Base-by-base conservation (phyloP, 2,797 vertebrate species). In the Schizopygopsis malacanthus region DNA sequence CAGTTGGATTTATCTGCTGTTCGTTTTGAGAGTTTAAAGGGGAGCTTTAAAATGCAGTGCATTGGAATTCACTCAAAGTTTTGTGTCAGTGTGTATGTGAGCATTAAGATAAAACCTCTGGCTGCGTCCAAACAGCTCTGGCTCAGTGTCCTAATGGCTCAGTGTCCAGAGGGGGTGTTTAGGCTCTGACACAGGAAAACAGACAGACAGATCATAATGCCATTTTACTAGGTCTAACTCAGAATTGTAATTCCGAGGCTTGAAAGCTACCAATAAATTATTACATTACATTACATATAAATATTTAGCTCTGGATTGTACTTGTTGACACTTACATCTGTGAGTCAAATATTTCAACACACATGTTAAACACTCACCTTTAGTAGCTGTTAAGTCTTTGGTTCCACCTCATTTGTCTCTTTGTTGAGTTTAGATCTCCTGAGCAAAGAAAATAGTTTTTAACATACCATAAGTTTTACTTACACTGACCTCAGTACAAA, bases 11-110 rank as follows among this genome's bases (percentile, higher is more conserved):
- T 33, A 82, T 72, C n/a, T 45, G 39, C 37, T 33, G 10, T 72
- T 82, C 6, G 1, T 28, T 54, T 70, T 81, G 22, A 15, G 47
- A n/a, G 47, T 67, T 70, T 82, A 59, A 72, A 81, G 4, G 7
- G 79, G 65, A 70, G 69, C 50, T 82, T 82, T 61, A 71, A 59
- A 72, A 72, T 56, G 69, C 52, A 72, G 20, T 33, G 43, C 65
- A 59, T 1, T 61, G 69, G 81, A 72, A 43, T 72, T 80, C 78
- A 56, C 37, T 71, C 22, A 43, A 72, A 82, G 52, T 22, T 56
- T 59, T 72, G 69, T 43, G n/a, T 28, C 67, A 16, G 20, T 9
- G 65, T 81, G 47, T 71, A 56, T 59, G 47, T 56, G 69, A 20
- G n/a, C 67, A 43, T 59, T 43, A 56, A 72, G 52, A 18, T 43